These are phyloP conservation scores for Myiothlypis coronata DNA, from an alignment of 2,797 vertebrate genomes.

Conservation along the genomic window DNA sequence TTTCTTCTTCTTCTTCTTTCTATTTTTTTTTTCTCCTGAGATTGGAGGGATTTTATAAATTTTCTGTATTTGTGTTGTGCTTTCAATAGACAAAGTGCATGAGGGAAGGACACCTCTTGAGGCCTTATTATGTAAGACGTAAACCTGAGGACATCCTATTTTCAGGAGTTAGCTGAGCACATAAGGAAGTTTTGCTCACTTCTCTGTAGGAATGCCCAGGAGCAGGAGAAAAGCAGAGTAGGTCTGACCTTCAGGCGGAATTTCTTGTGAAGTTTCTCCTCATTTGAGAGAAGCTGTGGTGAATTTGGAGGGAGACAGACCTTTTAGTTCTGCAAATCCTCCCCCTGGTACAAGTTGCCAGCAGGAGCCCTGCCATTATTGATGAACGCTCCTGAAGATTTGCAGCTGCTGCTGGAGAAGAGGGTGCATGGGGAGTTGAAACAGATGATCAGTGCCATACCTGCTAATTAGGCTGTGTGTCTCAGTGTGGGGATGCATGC, in stretches of 20 bases:
- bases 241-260: slow-evolving; percentile 9
- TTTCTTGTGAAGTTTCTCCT: background rate
- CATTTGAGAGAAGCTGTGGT: background rate
- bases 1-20: background rate
- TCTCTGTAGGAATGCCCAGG: background rate
- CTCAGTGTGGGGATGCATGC: background rate
- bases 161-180: background rate
- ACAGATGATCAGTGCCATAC: background rate
- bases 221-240: background rate
- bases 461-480: background rate
- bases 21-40: background rate
- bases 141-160: background rate
- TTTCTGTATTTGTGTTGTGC: background rate
- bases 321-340: background rate
- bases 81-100: background rate
- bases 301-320: background rate
- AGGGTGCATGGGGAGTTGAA: background rate
- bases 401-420: background rate
- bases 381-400: background rate
- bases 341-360: background rate
- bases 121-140: background rate
- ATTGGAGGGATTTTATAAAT: background rate
- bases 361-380: background rate
- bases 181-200: background rate
- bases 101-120: background rate